Evolutionary conservation across 2,797 vertebrate genomes (phyloP).

Genomic region (Simalia tracyae): DNA sequence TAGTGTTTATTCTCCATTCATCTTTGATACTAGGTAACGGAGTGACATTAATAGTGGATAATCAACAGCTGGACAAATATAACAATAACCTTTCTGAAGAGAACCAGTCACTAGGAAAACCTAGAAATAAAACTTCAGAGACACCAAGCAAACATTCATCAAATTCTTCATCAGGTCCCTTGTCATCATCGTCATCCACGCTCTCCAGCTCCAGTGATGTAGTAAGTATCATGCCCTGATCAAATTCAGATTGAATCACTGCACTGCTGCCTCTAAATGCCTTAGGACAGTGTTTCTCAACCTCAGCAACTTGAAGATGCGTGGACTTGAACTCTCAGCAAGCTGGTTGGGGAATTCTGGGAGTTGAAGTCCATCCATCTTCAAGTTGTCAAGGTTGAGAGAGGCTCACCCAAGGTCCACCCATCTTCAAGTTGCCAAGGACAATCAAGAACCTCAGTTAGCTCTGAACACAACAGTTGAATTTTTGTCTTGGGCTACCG

Average conservation of each 20-base stretch:
- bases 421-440: not conserved
- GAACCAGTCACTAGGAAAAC: slow-evolving; percentile 78
- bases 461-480: not conserved
- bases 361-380: not conserved
- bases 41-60: slow-evolving; percentile 86
- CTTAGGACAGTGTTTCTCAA: not conserved
- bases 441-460: not conserved
- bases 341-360: not conserved
- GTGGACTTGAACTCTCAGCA: not conserved
- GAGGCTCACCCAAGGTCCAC: not conserved
- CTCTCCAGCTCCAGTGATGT: slow-evolving; percentile 93
- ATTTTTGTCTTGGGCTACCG: no score
- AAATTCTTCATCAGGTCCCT: slow-evolving; percentile 90
- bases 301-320: not conserved
- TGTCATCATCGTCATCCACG: slow-evolving; percentile 85
- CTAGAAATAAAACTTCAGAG: slow-evolving; percentile 79
- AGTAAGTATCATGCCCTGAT: slow-evolving; percentile 76
- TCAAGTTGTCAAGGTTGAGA: not conserved
- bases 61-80: slow-evolving; percentile 91
- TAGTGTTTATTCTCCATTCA: slow-evolving; percentile 30
- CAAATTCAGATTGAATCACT: not conserved
- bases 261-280: not conserved
- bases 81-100: slow-evolving; percentile 93
- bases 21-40: slow-evolving; percentile 81
- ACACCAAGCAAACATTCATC: slow-evolving; percentile 90